phyloP scores from a whole-genome alignment of 2,888 invertebrate species.

The Drosophila mimetica region DNA sequence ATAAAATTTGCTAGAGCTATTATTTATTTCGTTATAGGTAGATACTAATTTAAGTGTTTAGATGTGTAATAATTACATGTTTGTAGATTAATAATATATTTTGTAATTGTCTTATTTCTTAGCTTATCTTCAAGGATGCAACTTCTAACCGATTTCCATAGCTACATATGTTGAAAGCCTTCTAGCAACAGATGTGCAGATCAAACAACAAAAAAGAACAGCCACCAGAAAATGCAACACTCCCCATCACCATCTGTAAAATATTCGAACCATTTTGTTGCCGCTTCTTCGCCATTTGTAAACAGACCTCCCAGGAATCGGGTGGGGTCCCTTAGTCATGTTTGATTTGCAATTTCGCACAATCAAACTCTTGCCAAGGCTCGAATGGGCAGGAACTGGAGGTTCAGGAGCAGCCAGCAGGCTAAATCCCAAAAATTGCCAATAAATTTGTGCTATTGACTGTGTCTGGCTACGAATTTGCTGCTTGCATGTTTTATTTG shows the following conservation, averaged over 20 bases:
- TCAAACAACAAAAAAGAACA: slow-evolving; percentile 10
- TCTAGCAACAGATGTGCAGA: slow-evolving; percentile 36
- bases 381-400: slow-evolving; percentile 14
- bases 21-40: no score
- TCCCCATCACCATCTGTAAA: slow-evolving; percentile 51
- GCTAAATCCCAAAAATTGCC: slow-evolving; percentile 75
- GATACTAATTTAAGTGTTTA: no score
- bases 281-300: slow-evolving; percentile 69
- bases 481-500: slow-evolving; percentile 56
- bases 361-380: slow-evolving; percentile 53
- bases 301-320: slow-evolving; percentile 46
- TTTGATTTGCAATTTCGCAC: slow-evolving; percentile 78
- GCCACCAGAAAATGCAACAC: slow-evolving; percentile 18
- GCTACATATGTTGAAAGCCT: slow-evolving; percentile 4
- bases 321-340: slow-evolving; percentile 68
- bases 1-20: no score
- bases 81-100: no score
- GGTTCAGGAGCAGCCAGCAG: slow-evolving; percentile 24
- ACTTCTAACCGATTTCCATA: no score
- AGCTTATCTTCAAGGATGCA: no score
- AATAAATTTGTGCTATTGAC: slow-evolving; percentile 77
- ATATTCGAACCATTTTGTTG: slow-evolving; percentile 60
- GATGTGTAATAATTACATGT: no score
- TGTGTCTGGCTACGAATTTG: slow-evolving; percentile 67
- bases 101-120: no score